phyloP scores from a whole-genome alignment of 2,113 vertebrate species.

The Lamprologus lemairii region DNA sequence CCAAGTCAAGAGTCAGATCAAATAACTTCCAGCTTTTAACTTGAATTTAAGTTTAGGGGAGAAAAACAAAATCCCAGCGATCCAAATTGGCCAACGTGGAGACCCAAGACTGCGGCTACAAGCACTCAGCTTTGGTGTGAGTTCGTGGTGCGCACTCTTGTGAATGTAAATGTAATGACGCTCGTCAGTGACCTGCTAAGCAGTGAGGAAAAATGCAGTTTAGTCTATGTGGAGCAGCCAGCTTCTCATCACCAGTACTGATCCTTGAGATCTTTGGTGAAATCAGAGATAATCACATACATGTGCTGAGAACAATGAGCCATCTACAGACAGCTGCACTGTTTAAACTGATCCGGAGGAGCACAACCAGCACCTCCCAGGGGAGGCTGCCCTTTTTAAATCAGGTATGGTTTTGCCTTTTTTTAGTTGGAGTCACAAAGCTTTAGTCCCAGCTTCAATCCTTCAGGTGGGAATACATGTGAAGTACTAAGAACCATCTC shows the following conservation, averaged over 20 bases:
- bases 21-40: not conserved
- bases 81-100: not conserved
- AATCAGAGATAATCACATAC: not conserved
- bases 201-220: not conserved
- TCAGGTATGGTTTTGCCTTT: not conserved
- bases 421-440: not conserved
- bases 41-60: not conserved
- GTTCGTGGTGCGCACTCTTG: fast-evolving
- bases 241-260: fast-evolving
- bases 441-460: not conserved
- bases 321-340: not conserved
- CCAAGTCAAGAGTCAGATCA: not conserved
- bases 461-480: not conserved
- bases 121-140: not conserved
- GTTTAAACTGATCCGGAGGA: not conserved
- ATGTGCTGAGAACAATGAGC: not conserved
- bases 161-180: not conserved
- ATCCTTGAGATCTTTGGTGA: not conserved
- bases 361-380: not conserved
- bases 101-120: not conserved
- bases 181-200: not conserved
- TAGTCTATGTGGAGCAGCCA: not conserved
- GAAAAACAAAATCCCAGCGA: fast-evolving
- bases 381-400: not conserved
- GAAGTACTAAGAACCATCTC: not conserved